phyloP scores from a whole-genome alignment of 2,797 vertebrate species.

The Enteromius radiatus region DNA sequence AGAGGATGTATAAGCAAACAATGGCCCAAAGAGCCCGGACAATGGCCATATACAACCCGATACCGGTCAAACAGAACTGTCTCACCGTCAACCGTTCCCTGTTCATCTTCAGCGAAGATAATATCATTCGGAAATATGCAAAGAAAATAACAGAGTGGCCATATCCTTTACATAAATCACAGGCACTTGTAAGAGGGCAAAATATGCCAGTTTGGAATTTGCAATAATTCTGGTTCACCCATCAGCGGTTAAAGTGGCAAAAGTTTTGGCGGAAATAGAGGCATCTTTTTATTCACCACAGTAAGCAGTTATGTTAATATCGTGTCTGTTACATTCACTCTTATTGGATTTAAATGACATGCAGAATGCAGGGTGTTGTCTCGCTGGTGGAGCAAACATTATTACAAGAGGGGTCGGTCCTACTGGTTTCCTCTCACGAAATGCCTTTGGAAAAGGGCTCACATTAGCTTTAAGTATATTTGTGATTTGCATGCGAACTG shows the following conservation, averaged over 20 bases:
- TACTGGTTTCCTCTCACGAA: not conserved
- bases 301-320: not conserved
- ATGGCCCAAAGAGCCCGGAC: constrained; percentile 96
- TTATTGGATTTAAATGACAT: constrained; percentile 1
- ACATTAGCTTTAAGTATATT: not conserved
- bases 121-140: constrained; percentile 96
- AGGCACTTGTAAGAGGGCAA: not conserved
- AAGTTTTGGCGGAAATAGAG: constrained; percentile 10
- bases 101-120: constrained; percentile 98
- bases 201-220: not conserved
- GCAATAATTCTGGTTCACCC: not conserved
- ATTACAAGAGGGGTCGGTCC: not conserved
- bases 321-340: not conserved
- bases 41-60: constrained; percentile 98
- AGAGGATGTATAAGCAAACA: constrained; percentile 91
- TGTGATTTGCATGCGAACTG: not conserved
- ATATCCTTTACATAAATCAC: constrained; percentile 85
- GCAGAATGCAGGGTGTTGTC: constrained; percentile 45
- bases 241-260: not conserved
- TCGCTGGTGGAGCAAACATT: constrained; percentile 36
- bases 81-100: constrained; percentile 96
- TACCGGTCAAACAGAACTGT: constrained; percentile 96
- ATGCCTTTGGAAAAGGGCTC: not conserved
- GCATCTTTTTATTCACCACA: not conserved
- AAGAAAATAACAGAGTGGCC: constrained; percentile 99